A percentile compares a stretch with the other conserved stretches of the same genome.
These are phyloP conservation scores for Mythimna loreyi DNA, from an alignment of 2,888 invertebrate genomes.

Conservation along the genomic window DNA sequence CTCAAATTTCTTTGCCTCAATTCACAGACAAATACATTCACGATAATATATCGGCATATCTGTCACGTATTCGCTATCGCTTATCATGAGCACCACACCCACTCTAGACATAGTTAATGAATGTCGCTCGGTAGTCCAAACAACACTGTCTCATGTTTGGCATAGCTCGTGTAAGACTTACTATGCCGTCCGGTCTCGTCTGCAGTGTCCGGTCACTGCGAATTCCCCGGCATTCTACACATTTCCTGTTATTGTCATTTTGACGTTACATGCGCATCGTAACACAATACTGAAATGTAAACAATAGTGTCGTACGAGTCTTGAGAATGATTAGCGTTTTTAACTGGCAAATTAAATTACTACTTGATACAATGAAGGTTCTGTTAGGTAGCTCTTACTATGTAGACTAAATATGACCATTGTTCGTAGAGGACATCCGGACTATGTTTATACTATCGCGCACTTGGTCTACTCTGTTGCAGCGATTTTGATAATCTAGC, in stretches of 20 bases:
- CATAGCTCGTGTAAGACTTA: constrained; percentile 46
- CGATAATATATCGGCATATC: neutral
- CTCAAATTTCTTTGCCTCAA: neutral
- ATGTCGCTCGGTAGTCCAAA: constrained; percentile 56
- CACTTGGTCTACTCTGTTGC: neutral
- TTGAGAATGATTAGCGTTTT: constrained; percentile 15
- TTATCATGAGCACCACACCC: constrained; percentile 9
- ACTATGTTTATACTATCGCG: constrained; percentile 15
- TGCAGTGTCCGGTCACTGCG: constrained; percentile 49
- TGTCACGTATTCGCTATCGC: constrained; percentile 18
- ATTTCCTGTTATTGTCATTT: constrained; percentile 60
- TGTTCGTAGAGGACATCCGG: constrained; percentile 19
- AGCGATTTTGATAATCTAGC: neutral
- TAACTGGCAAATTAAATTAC: neutral
- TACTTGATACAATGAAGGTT: neutral
- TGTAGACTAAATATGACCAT: constrained; percentile 9
- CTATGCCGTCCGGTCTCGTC: constrained; percentile 40
- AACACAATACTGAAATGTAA: constrained; percentile 16
- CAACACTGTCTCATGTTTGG: constrained; percentile 65
- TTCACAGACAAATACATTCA: neutral
- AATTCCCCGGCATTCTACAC: constrained; percentile 46
- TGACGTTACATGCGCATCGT: constrained; percentile 30
- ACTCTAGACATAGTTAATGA: constrained; percentile 54
- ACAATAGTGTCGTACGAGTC: constrained; percentile 7
- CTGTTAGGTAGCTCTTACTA: neutral